Evolutionary conservation across 2,888 invertebrate species (phyloP), one percentile per base, ranked within the genome.

Genomic region (Machimus rusticus): DNA sequence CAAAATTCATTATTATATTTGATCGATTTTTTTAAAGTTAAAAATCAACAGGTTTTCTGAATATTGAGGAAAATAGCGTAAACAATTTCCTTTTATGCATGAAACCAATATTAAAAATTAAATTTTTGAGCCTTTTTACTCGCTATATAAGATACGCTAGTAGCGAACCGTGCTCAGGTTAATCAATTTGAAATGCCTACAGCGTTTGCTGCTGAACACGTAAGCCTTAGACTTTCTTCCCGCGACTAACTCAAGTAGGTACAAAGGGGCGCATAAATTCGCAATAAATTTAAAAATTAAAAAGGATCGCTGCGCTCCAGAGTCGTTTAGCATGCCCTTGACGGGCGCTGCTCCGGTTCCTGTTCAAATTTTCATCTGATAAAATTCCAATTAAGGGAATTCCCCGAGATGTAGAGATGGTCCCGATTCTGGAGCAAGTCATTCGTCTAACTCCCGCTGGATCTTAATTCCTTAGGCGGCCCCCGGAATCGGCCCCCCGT

Each of bases 311-410:
- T 74, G 74, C 19, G 74, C 74, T 8, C 34, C 28, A 46, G 19
- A 23, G 85, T 51, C 85, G 85, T 85, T 74, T 85, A 85, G 85
- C 74, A 74, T 66, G 85, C 46, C 85, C 46, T 46, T 31, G 28
- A 31, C 43, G 46, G 46, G 43, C 31, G 82, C 82, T 37, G 46
- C 74, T 74, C 9, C 85, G 74, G n/a, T 85, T 85, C 74, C 85
- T 85, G 74, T 85, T 85, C 74, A 85, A 85, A 85, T 74, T 85
- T 85, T 85, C 85, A 85, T 85, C 85, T 74, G 85, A 85, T 85
- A 85, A 85, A 85, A 85, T 85, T 85, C 85, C 85, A 85, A 85
- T 85, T 85, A 85, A 85, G 85, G 85, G 85, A 85, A 85, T 85
- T 85, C 85, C 85, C 43, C 28, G 74, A 19, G 16, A 85, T 85